phyloP scores from a whole-genome alignment of 2,888 invertebrate genomes.

The Heliconius sara region DNA sequence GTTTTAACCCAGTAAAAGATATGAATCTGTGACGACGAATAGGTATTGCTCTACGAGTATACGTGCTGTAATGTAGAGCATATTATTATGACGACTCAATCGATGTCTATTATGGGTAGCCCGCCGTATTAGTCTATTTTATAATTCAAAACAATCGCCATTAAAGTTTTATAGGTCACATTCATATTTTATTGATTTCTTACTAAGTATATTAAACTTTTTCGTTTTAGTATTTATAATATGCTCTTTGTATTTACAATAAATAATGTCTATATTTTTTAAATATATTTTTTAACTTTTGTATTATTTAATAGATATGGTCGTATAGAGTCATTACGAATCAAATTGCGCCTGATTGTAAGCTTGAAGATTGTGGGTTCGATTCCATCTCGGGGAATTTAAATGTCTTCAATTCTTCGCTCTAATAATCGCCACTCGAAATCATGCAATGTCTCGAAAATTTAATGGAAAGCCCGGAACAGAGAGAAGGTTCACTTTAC shows the following conservation, averaged over 20 bases:
- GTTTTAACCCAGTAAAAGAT: not conserved
- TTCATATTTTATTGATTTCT: conserved; percentile 6
- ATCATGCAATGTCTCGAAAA: not conserved
- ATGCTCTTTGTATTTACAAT: not conserved
- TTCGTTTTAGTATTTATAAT: not conserved
- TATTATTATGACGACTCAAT: not conserved
- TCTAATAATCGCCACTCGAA: not conserved
- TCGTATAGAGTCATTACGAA: not conserved
- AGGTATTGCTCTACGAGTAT: not conserved
- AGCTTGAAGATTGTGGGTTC: too few relatives aligned
- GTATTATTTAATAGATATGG: not conserved
- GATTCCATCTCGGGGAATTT: too few relatives aligned
- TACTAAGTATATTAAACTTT: not conserved
- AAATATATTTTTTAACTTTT: not conserved
- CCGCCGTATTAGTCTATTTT: conserved; percentile 1
- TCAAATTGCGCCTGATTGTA: too few relatives aligned
- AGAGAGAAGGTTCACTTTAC: not conserved
- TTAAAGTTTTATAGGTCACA: not conserved
- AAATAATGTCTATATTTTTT: not conserved
- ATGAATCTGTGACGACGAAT: not conserved
- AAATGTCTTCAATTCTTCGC: not conserved
- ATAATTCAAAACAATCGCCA: conserved; percentile 1
- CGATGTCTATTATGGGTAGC: not conserved
- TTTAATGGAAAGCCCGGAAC: not conserved
- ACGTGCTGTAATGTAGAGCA: not conserved